Percentiles rank a stretch among this genome's conserved stretches.
These are phyloP conservation scores for Myocastor coypus DNA, from an alignment of 2,113 vertebrate genomes.

Conservation along the genomic window DNA sequence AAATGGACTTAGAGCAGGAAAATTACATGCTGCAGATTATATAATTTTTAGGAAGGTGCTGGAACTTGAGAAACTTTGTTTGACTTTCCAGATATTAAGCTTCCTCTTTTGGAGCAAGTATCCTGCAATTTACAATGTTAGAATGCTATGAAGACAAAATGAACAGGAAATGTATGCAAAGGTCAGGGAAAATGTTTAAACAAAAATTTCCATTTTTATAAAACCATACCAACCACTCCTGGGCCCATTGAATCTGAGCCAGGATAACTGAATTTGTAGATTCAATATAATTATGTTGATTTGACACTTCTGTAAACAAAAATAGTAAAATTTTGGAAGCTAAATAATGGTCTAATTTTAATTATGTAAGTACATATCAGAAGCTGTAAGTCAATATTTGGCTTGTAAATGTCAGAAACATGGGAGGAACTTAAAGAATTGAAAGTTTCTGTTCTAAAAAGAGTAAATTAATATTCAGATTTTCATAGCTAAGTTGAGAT, in stretches of 20 bases:
- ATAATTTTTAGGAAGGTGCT: background rate
- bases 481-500: background rate
- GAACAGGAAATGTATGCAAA: background rate
- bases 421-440: background rate
- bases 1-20: background rate
- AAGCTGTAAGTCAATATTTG: background rate
- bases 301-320: slow-evolving; percentile 1
- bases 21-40: background rate
- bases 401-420: background rate
- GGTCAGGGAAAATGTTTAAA: background rate
- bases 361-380: background rate
- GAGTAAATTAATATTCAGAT: background rate
- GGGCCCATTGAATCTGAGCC: background rate
- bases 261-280: background rate
- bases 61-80: background rate
- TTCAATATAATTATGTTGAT: background rate
- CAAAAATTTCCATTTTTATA: background rate
- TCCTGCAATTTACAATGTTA: background rate
- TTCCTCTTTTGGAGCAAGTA: background rate
- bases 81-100: background rate
- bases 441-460: background rate
- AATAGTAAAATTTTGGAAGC: background rate
- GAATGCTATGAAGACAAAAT: background rate
- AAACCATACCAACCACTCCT: background rate
- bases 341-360: background rate